Percentiles rank a stretch among this genome's conserved stretches.
These are phyloP conservation scores for Acleris cristana DNA, from an alignment of 2,888 invertebrate genomes.

Conservation along the genomic window DNA sequence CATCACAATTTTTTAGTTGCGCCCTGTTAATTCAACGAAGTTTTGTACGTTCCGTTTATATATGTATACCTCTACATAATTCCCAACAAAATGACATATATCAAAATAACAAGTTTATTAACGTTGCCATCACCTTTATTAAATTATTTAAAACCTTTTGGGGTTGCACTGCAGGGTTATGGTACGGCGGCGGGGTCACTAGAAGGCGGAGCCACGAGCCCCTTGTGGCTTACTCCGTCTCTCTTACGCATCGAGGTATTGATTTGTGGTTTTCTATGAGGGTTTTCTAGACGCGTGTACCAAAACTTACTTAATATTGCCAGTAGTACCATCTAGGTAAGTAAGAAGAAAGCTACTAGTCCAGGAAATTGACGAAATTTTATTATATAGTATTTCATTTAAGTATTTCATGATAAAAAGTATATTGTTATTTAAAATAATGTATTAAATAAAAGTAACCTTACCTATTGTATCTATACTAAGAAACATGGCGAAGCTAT, in stretches of 20 bases:
- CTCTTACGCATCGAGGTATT: conserved; percentile 61
- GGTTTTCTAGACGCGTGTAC: conserved; percentile 49
- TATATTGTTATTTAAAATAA: too few species aligned
- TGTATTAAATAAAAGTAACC: too few species aligned
- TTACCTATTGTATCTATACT: too few species aligned
- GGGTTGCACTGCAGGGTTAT: conserved; percentile 48
- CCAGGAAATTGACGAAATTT: too few species aligned
- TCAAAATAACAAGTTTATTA: not conserved
- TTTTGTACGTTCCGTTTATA: too few species aligned
- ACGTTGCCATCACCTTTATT: conserved; percentile 45
- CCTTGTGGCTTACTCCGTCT: conserved; percentile 54
- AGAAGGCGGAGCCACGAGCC: conserved; percentile 58
- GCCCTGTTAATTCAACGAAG: too few species aligned
- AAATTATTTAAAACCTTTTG: conserved; percentile 46
- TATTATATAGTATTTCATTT: too few species aligned
- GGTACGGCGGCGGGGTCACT: conserved; percentile 44
- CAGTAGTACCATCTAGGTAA: not conserved
- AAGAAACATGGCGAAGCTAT: too few species aligned
- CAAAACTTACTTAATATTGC: conserved; percentile 36
- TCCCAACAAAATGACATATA: too few species aligned
- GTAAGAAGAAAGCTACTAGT: not conserved
- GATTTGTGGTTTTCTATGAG: conserved; percentile 54
- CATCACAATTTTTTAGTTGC: too few species aligned
- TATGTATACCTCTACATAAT: too few species aligned
- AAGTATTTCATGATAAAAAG: too few species aligned